A percentile compares a stretch with the other conserved stretches of the same genome.
Conservation (phyloP, 23 tunicate genomes). For the Ascidia mentula region DNA sequence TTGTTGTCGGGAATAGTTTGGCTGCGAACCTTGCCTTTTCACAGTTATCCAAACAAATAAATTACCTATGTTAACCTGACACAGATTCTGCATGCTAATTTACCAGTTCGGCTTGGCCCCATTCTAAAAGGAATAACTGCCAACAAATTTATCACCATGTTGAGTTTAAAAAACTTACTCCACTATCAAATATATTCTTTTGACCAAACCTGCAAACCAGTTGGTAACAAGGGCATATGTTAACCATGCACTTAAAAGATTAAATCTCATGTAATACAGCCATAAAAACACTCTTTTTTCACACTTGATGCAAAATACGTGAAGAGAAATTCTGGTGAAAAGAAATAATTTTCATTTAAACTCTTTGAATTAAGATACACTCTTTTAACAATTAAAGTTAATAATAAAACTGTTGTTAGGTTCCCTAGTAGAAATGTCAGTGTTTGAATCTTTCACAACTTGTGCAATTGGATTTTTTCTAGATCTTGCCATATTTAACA, state of each 20-base stretch:
- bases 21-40: background rate
- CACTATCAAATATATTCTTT: background rate
- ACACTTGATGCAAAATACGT: background rate
- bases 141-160: too few relatives aligned
- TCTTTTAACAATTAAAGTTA: background rate
- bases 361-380: background rate
- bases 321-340: background rate
- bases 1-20: too few relatives aligned
- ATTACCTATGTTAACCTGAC: too few relatives aligned
- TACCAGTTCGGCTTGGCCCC: background rate
- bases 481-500: background rate
- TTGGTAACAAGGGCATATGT: background rate
- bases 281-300: background rate
- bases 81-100: too few relatives aligned
- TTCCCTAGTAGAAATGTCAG: background rate
- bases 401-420: background rate
- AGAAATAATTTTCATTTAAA: too few relatives aligned
- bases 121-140: background rate
- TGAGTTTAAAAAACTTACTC: background rate
- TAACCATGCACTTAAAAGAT: background rate
- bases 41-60: background rate
- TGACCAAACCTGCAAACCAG: background rate
- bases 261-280: background rate
- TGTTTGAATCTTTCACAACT: background rate
- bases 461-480: background rate